Evolutionary conservation across 2,888 invertebrate genomes (phyloP).

Genomic region (Ectobius pallidus): DNA sequence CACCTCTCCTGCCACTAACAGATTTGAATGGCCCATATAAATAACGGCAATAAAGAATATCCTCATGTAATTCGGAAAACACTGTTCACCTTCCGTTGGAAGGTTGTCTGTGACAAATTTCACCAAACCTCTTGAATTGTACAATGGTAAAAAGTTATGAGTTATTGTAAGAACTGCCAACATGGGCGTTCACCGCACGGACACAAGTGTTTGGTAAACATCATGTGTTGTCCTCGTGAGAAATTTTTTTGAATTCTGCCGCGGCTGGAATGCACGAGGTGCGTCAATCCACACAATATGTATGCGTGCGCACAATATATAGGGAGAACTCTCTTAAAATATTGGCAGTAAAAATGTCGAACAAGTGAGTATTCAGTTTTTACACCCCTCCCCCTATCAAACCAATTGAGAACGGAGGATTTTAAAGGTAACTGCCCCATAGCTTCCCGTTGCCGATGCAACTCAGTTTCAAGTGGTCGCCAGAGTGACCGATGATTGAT

Average conservation of each 20-base stretch:
- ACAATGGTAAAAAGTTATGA: background rate
- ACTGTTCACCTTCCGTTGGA: background rate
- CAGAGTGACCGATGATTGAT: slow-evolving; percentile 15
- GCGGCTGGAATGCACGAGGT: background rate
- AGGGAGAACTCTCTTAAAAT: slow-evolving; percentile 22
- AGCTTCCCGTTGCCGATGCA: background rate
- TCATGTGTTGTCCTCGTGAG: background rate
- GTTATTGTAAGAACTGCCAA: background rate
- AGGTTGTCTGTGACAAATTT: background rate
- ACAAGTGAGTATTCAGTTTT: slow-evolving; percentile 23
- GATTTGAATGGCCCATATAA: background rate
- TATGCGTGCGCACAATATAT: slow-evolving; percentile 9
- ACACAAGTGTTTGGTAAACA: slow-evolving; percentile 1
- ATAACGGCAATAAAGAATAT: background rate
- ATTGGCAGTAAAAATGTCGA: slow-evolving; percentile 30
- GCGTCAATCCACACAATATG: background rate
- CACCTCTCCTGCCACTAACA: background rate
- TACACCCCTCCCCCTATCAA: background rate
- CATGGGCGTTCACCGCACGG: background rate
- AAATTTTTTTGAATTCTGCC: slow-evolving; percentile 1
- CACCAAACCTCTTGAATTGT: background rate
- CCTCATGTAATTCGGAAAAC: background rate
- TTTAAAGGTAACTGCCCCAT: background rate
- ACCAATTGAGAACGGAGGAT: too few relatives aligned
- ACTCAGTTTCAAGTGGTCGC: background rate